phyloP scores from a whole-genome alignment of 1,140 invertebrate species.

The Rhagoletis zephyria region DNA sequence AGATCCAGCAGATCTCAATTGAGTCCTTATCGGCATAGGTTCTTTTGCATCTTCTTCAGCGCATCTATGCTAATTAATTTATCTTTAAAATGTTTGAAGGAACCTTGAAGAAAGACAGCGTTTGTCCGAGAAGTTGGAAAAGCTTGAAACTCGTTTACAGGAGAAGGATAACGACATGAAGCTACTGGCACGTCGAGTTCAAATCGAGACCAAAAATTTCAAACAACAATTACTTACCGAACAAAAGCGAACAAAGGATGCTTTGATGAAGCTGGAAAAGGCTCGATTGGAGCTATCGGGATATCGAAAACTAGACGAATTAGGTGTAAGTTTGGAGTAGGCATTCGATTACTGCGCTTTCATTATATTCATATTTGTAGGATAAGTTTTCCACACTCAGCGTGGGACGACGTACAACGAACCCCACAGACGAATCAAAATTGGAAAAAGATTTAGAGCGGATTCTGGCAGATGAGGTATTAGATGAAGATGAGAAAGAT shows the following conservation, averaged over 20 bases:
- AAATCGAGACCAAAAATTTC: conserved; percentile 81
- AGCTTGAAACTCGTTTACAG: conserved; percentile 78
- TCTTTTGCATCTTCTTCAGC: too few relatives aligned
- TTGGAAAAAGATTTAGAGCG: conserved; percentile 52
- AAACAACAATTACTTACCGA: conserved; percentile 81
- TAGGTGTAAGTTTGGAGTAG: conserved; percentile 59
- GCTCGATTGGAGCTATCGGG: conserved; percentile 73
- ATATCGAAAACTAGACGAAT: conserved; percentile 68
- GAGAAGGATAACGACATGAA: conserved; percentile 82
- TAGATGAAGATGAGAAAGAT: not conserved
- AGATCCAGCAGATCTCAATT: too few relatives aligned
- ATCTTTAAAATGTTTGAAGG: conserved; percentile 63
- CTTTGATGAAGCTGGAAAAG: conserved; percentile 79
- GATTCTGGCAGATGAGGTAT: conserved; percentile 12
- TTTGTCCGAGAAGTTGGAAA: conserved; percentile 78
- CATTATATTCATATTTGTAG: not conserved
- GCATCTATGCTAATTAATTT: too few relatives aligned
- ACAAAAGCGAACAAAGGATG: conserved; percentile 80
- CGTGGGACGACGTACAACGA: not conserved
- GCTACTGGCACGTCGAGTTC: conserved; percentile 79
- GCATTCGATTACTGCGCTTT: not conserved
- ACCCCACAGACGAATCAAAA: not conserved
- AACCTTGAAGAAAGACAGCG: conserved; percentile 83
- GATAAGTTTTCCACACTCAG: conserved; percentile 53
- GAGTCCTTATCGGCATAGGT: too few relatives aligned